Evolutionary conservation across 2,113 vertebrate genomes (phyloP), one percentile per base, ranked within the genome.

Genomic region (Callionymus lyra): DNA sequence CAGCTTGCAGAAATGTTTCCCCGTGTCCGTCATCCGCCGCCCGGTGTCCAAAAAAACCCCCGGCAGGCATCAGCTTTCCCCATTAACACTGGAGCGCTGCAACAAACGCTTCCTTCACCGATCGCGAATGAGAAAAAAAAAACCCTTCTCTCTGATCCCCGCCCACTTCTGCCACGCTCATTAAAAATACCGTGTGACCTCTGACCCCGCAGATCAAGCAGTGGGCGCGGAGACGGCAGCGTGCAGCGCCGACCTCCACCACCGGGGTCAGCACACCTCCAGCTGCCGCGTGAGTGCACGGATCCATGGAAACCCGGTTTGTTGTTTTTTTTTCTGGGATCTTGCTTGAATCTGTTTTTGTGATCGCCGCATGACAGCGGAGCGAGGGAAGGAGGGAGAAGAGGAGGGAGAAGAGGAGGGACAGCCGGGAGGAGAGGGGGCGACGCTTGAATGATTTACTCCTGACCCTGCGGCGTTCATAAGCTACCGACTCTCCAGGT

Each of bases 371-470:
- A 81, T 60, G 54, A 70, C 44, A 36, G 53, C 53, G 54, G 50
- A 46, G 55, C 75, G 43, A 83, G 42, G 33, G 2, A 31, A 31
- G 2, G 31, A 32, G 5, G 31, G 17, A 4, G 43, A 33, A 1
- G 42, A 44, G 6, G 31, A 17, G 15, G 27, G 33, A 10, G 42
- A 34, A 12, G 44, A 68, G 57, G 72, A 68, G 50, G 68, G 90
- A 65, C 65, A 79, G 82, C 56, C 77, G 87, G 72, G 83, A 88
- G 19, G 56, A 65, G 37, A 89, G 91, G 64, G 83, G 88, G 33
- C 89, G 92, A 56, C 81, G 91, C 9, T 89, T 96, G 44, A 94
- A 93, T 68, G 89, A 87, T 61, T 90, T 96, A 68, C 81, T 96
- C 64, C 86, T 92, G 53, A 82, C 67, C 57, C 89, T 95, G 47